A percentile compares a stretch with the other conserved stretches of the same genome.
Conservation (phyloP, 2,113 vertebrate species). For the Meles meles region DNA sequence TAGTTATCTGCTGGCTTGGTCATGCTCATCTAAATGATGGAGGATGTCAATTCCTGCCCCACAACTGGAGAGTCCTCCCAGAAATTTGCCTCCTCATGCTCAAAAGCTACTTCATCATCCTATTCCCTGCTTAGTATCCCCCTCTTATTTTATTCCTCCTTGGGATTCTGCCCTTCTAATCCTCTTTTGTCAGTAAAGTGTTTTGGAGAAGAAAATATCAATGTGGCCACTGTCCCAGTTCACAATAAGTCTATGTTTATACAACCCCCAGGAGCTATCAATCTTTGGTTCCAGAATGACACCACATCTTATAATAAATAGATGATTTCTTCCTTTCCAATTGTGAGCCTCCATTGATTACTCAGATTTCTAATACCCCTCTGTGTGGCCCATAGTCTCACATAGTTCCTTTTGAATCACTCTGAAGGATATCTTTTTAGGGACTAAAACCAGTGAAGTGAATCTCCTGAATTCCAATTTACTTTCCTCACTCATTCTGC, state of each 20-base stretch:
- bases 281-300: neutral
- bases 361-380: neutral
- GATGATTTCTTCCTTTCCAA: neutral
- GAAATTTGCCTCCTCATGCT: neutral
- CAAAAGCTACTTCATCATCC: neutral
- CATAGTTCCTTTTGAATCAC: neutral
- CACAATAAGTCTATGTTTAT: neutral
- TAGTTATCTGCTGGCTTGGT: neutral
- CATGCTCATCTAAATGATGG: neutral
- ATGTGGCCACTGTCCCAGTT: neutral
- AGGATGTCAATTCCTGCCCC: neutral
- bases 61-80: neutral
- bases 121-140: neutral
- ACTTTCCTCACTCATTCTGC: neutral
- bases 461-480: neutral
- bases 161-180: neutral
- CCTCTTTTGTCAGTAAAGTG: neutral
- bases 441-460: neutral
- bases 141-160: neutral
- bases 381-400: neutral
- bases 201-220: neutral
- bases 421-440: neutral
- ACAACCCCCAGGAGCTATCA: neutral
- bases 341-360: neutral
- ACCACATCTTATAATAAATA: neutral